Evolutionary conservation across 2,113 vertebrate genomes (phyloP).

Genomic region (Cnemophilus loriae): DNA sequence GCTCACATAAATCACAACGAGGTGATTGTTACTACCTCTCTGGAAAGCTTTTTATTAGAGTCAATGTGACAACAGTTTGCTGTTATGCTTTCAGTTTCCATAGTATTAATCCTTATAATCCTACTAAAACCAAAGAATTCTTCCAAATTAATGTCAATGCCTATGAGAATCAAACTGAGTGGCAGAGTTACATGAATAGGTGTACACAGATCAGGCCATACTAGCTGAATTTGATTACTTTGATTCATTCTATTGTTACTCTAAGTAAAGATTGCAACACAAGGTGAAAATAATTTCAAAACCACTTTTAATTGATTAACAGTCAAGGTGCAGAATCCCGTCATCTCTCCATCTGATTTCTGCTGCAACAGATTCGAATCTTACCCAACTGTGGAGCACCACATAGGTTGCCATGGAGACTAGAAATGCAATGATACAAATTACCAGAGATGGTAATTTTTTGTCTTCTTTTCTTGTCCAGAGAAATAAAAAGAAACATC

Average conservation of each 20-base stretch:
- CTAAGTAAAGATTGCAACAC: neutral
- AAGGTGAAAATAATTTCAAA: neutral
- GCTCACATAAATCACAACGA: neutral
- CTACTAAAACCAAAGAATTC: neutral
- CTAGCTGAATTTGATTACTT: neutral
- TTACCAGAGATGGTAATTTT: slow-evolving; percentile 1
- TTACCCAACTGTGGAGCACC: neutral
- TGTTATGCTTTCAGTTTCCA: neutral
- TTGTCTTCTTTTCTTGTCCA: neutral
- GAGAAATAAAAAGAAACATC: neutral
- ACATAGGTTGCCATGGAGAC: slow-evolving; percentile 47
- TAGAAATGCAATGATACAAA: slow-evolving; percentile 23
- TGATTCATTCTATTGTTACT: neutral
- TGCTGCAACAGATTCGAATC: neutral
- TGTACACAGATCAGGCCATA: neutral
- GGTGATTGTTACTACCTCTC: neutral
- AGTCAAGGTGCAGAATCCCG: neutral
- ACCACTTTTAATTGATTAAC: neutral
- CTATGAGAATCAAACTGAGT: neutral
- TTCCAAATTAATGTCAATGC: neutral
- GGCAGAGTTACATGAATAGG: neutral
- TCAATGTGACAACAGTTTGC: neutral
- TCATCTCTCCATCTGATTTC: neutral
- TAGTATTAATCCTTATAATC: neutral
- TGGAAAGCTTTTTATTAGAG: neutral